Percentiles rank a stretch among this genome's conserved stretches.
Conservation (phyloP, 2,888 invertebrate genomes). For the Cantharis nigra region DNA sequence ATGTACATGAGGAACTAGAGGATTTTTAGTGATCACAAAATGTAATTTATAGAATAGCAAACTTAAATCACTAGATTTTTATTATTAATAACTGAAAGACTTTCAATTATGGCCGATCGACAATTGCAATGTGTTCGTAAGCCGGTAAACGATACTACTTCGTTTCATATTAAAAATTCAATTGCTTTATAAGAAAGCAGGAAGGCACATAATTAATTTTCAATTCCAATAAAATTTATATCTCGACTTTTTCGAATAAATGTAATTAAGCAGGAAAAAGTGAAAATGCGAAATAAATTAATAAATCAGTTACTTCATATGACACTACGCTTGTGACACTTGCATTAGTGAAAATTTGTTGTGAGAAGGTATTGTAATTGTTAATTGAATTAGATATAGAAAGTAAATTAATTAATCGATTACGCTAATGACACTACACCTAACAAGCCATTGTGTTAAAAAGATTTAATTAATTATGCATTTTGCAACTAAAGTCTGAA, state of each 20-base stretch:
- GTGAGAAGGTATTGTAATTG: neutral
- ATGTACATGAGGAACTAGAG: neutral
- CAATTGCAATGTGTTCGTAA: neutral
- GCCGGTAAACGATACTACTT: neutral
- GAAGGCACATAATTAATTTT: neutral
- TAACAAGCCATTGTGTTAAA: conserved; percentile 1
- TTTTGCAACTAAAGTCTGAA: neutral
- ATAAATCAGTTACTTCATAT: neutral
- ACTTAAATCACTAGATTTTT: neutral
- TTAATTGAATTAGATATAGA: conserved; percentile 1
- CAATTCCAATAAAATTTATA: neutral
- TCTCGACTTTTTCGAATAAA: neutral
- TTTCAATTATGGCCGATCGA: neutral
- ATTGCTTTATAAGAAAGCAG: neutral
- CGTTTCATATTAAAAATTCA: neutral
- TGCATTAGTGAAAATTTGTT: neutral
- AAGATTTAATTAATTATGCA: neutral
- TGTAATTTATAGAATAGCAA: neutral
- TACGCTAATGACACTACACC: neutral
- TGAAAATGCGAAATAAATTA: neutral
- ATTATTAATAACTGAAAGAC: neutral
- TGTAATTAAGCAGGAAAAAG: neutral
- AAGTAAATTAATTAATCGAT: conserved; percentile 1
- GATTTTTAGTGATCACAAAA: neutral
- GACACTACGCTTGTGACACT: neutral